These are phyloP conservation scores for Porites evermanni DNA, from an alignment of 92 coral and sea anemone genomes.

Conservation along the genomic window DNA sequence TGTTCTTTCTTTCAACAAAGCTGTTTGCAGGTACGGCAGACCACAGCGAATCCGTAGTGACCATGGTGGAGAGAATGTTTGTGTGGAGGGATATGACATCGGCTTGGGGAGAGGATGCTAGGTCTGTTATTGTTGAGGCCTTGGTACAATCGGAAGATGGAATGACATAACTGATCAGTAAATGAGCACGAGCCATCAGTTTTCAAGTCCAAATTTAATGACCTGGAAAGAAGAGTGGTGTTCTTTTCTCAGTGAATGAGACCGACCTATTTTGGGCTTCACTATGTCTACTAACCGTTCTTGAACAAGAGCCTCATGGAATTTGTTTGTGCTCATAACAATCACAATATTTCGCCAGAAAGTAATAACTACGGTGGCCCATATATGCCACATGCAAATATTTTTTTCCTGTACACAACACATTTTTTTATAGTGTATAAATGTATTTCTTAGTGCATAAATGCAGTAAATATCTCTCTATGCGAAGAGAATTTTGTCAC, in stretches of 20 bases:
- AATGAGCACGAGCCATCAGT: conserved; percentile 54
- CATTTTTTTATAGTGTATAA: too few relatives aligned
- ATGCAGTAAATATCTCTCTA: too few relatives aligned
- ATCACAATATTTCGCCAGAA: conserved; percentile 60
- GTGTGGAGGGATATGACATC: conserved; percentile 56
- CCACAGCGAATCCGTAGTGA: conserved; percentile 47
- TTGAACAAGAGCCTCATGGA: conserved; percentile 42
- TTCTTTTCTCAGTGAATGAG: conserved; percentile 54
- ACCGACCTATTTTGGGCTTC: conserved; percentile 56
- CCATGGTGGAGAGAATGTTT: conserved; percentile 75
- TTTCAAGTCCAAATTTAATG: conserved; percentile 50
- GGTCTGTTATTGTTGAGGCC: conserved; percentile 48
- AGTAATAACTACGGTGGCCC: background rate
- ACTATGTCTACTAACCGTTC: conserved; percentile 56
- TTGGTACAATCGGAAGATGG: conserved; percentile 67
- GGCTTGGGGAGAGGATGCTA: conserved; percentile 55
- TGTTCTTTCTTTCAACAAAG: conserved; percentile 6
- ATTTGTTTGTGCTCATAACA: conserved; percentile 60
- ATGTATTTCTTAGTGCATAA: too few relatives aligned
- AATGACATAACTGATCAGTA: conserved; percentile 53
- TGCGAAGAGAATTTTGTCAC: too few relatives aligned
- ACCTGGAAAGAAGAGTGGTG: conserved; percentile 50
- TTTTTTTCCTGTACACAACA: too few relatives aligned
- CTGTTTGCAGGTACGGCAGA: conserved; percentile 24
- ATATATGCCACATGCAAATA: too few relatives aligned